Conservation (phyloP, 2,888 invertebrate genomes). For the Diaperis boleti region DNA sequence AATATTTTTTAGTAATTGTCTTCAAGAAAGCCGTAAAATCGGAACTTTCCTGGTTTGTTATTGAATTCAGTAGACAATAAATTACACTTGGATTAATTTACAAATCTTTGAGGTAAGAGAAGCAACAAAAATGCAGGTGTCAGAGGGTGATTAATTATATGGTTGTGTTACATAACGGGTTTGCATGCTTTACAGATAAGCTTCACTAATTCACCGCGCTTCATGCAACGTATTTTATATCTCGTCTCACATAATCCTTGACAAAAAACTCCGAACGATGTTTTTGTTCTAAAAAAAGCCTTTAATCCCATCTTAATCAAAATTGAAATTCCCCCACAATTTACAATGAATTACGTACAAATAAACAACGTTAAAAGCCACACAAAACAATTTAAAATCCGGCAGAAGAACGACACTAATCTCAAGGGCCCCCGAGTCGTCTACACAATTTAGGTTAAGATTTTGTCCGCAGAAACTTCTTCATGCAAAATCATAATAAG, state of each 20-base stretch:
- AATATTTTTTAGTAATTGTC: slow-evolving; percentile 1
- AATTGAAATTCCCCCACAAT: slow-evolving; percentile 5
- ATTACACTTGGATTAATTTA: neutral
- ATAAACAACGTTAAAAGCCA: slow-evolving; percentile 22
- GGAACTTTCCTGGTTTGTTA: slow-evolving; percentile 2
- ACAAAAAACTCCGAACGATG: slow-evolving; percentile 3
- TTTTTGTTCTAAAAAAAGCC: neutral
- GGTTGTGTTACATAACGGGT: no score
- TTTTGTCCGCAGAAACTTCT: slow-evolving; percentile 4
- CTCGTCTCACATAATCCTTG: slow-evolving; percentile 2
- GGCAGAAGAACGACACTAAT: slow-evolving; percentile 1
- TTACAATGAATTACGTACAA: slow-evolving; percentile 24
- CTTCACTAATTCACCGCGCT: neutral
- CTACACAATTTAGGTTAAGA: slow-evolving; percentile 8
- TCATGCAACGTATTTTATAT: slow-evolving; percentile 12
- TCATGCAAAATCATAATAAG: slow-evolving; percentile 10
- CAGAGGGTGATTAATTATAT: no score
- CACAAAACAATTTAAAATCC: slow-evolving; percentile 12
- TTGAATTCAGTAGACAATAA: slow-evolving; percentile 8
- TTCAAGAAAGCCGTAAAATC: neutral
- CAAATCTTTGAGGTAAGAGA: no score
- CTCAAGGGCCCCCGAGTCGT: slow-evolving; percentile 20
- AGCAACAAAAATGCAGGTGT: no score
- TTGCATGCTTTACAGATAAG: neutral
- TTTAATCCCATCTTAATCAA: slow-evolving; percentile 12